Conservation (phyloP, 2,113 vertebrate genomes). For the Peromyscus leucopus region DNA sequence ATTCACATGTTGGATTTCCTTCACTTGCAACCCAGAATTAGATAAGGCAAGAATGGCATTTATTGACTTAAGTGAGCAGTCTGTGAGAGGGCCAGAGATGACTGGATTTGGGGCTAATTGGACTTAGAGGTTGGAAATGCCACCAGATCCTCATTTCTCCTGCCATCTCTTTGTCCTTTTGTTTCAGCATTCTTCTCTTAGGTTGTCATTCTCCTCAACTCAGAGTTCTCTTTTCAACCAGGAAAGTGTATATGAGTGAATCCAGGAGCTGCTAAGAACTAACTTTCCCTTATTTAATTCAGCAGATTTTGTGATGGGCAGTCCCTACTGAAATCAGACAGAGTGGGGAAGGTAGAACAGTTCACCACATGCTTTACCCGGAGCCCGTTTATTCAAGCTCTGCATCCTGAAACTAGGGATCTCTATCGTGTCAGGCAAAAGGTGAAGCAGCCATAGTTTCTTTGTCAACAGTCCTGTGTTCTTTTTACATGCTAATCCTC, state of each 20-base stretch:
- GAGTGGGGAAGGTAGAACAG: neutral
- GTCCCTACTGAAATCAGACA: neutral
- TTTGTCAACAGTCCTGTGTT: neutral
- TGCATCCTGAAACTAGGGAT: neutral
- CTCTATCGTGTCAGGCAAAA: neutral
- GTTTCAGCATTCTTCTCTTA: constrained; percentile 50
- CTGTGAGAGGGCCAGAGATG: constrained; percentile 43
- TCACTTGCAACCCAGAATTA: constrained; percentile 51
- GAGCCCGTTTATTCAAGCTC: constrained; percentile 2
- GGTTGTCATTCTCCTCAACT: neutral
- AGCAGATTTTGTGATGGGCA: constrained; percentile 10
- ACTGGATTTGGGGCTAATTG: constrained; percentile 55
- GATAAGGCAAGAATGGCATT: constrained; percentile 47
- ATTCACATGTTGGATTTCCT: constrained; percentile 55
- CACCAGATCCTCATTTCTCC: neutral
- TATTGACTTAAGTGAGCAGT: constrained; percentile 49
- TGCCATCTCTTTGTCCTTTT: constrained; percentile 27
- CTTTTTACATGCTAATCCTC: constrained; percentile 5
- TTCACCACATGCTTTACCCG: constrained; percentile 13
- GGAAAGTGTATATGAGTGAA: constrained; percentile 8
- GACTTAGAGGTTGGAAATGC: constrained; percentile 22
- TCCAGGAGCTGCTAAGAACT: neutral
- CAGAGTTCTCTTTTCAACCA: constrained; percentile 11
- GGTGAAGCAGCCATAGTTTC: neutral
- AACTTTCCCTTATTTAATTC: neutral